A percentile compares a stretch with the other conserved stretches of the same genome.
Evolutionary conservation across 2,888 invertebrate species (phyloP).

Genomic region (Enoplolaimus lenunculus): DNA sequence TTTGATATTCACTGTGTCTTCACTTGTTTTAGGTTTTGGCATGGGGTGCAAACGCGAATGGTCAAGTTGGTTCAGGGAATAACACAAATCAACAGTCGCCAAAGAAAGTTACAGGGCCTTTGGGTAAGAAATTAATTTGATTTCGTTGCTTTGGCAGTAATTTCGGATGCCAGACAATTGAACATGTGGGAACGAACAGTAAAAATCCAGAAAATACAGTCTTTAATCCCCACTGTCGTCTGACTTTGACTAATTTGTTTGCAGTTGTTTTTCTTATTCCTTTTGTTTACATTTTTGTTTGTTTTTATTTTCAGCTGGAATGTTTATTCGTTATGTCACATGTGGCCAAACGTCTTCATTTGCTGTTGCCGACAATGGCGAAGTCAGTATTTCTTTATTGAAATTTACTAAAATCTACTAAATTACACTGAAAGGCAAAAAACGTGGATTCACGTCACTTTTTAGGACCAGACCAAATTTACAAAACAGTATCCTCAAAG

Average conservation of each 20-base stretch:
- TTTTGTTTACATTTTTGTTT: no score
- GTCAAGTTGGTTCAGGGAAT: conserved; percentile 44
- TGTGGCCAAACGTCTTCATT: conserved; percentile 52
- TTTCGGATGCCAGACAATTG: no score
- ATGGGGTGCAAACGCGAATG: conserved; percentile 53
- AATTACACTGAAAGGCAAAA: no score
- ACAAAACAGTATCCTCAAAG: no score
- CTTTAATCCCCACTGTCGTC: no score
- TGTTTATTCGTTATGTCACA: conserved; percentile 48
- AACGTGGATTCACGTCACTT: no score
- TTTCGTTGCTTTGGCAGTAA: no score
- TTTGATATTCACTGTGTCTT: no score
- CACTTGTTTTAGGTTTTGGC: conserved; percentile 50
- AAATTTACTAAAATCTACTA: conserved; percentile 12
- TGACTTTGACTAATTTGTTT: not conserved
- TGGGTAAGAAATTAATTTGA: conserved; percentile 12
- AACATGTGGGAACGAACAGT: no score
- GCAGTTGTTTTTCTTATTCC: not conserved
- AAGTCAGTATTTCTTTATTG: conserved; percentile 40
- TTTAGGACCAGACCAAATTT: no score
- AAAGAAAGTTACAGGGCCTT: conserved; percentile 38
- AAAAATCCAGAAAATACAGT: no score
- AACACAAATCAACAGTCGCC: conserved; percentile 47
- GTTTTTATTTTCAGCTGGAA: conserved; percentile 40
- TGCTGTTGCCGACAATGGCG: conserved; percentile 49